Evolutionary conservation across 2,888 invertebrate species (phyloP), one percentile per base, ranked within the genome.

Genomic region (Himalopsyche kuldschensis): DNA sequence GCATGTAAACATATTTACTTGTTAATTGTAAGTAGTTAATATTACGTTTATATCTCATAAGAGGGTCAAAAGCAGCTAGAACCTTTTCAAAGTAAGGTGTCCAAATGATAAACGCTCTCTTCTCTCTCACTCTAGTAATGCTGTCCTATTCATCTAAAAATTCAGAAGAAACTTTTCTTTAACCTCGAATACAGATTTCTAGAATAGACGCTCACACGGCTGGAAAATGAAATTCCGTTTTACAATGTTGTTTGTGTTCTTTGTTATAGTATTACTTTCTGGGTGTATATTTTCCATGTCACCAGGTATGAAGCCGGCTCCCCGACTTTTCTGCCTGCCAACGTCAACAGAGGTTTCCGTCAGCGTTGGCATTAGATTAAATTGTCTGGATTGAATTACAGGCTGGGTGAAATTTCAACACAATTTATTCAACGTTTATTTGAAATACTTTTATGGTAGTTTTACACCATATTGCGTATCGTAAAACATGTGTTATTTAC

Each of bases 181-280:
- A n/a, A n/a, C n/a, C n/a, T 75, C 27, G 75, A 75, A 75, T 46
- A 31, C 31, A 47, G 8, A 47, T 30, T 24, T 63, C 46, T 30
- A 80, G 75, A 80, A 46, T 75, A 75, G 20, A 27, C 32, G 69
- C 46, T 75, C 75, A 75, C 46, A 41, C 27, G 27, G 24, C 75
- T 24, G 20, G 80, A 80, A 80, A 80, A 80, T 80, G 80, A 80
- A 80, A 80, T 80, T 80, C 80, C 46, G 80, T 75, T 80, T 17
- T 75, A 80, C 80, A 46, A 35, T 41, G 75, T 75, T 80, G 27
- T 69, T 69, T 80, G 80, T 69, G 63, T 55, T 55, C 55, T 55
- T 55, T 24, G 55, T 69, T 79, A 79, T 79, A 11, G 55, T 55
- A 8, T 79, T 79, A 79, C 79, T 79, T 48, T 55, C 6, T 55